These are phyloP conservation scores for Digitonthophagus gazella DNA, from an alignment of 2,888 invertebrate species.

Conservation along the genomic window DNA sequence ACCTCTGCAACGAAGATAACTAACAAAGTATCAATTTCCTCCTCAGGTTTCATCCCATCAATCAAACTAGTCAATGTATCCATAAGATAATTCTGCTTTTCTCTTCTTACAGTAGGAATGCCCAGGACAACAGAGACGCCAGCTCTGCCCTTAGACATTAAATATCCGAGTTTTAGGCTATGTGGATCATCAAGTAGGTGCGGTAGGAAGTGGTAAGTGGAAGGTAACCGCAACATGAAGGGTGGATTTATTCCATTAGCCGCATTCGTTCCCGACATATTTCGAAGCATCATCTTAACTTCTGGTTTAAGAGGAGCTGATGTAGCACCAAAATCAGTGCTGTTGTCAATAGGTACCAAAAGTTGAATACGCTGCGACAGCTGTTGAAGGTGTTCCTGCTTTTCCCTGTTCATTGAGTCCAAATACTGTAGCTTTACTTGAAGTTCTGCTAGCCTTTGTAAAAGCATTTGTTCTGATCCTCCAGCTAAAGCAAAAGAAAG, in stretches of 20 bases:
- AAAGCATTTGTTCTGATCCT: constrained; percentile 64
- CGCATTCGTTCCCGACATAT: constrained; percentile 55
- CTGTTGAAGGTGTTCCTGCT: constrained; percentile 73
- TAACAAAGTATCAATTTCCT: constrained; percentile 76
- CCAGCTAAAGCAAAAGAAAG: constrained; percentile 55
- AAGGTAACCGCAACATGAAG: constrained; percentile 66
- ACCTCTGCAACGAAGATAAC: constrained; percentile 86
- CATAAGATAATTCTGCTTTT: constrained; percentile 83
- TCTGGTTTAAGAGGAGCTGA: constrained; percentile 45
- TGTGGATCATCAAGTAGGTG: constrained; percentile 77
- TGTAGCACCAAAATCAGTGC: constrained; percentile 40
- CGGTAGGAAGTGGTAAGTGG: constrained; percentile 82
- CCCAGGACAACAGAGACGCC: constrained; percentile 84
- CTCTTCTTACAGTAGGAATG: constrained; percentile 85
- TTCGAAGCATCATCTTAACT: constrained; percentile 44
- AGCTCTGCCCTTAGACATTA: constrained; percentile 69
- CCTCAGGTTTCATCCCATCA: constrained; percentile 69
- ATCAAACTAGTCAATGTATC: constrained; percentile 82
- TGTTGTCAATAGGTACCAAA: constrained; percentile 39
- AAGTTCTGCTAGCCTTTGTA: constrained; percentile 71
- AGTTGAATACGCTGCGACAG: constrained; percentile 64
- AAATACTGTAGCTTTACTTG: constrained; percentile 76
- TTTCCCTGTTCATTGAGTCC: constrained; percentile 72
- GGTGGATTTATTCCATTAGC: constrained; percentile 50
- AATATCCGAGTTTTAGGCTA: constrained; percentile 75